phyloP scores from a whole-genome alignment of 1,140 invertebrate species.

The Agraylea sexmaculata region DNA sequence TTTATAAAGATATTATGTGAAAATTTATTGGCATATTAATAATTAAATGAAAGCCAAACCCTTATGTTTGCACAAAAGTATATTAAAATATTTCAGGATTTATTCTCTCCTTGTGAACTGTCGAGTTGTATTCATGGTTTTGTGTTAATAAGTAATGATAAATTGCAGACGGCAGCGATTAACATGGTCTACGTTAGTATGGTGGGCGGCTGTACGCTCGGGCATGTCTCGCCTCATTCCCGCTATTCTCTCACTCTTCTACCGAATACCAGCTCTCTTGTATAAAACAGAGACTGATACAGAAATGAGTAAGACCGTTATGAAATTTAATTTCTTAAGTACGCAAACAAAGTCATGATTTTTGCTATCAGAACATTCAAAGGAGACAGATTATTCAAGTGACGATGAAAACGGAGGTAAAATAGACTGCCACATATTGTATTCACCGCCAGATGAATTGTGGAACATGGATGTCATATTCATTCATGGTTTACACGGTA shows the following conservation, averaged over 20 bases:
- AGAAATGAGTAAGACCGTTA: too few relatives aligned
- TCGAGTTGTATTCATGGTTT: too few relatives aligned
- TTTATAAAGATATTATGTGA: too few relatives aligned
- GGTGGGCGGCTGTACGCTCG: conserved; percentile 7
- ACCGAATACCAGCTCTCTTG: conserved; percentile 8
- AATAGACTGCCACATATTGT: conserved; percentile 27
- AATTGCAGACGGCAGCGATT: conserved; percentile 7
- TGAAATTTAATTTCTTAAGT: too few relatives aligned
- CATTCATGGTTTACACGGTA: conserved; percentile 36
- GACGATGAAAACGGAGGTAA: conserved; percentile 8
- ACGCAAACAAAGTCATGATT: not conserved
- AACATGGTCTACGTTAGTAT: conserved; percentile 5
- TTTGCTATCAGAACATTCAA: not conserved
- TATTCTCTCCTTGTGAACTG: too few relatives aligned
- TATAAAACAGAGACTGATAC: conserved; percentile 5
- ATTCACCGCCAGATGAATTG: conserved; percentile 20
- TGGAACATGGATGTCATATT: conserved; percentile 31
- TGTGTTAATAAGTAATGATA: not conserved
- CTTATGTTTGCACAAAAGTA: too few relatives aligned
- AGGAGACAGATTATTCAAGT: not conserved
- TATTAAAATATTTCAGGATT: too few relatives aligned
- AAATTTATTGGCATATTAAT: too few relatives aligned
- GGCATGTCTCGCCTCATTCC: conserved; percentile 10
- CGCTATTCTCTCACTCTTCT: conserved; percentile 8
- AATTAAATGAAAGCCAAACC: too few relatives aligned